Conservation (phyloP, 2,888 invertebrate species). For the Macrophya annulata region DNA sequence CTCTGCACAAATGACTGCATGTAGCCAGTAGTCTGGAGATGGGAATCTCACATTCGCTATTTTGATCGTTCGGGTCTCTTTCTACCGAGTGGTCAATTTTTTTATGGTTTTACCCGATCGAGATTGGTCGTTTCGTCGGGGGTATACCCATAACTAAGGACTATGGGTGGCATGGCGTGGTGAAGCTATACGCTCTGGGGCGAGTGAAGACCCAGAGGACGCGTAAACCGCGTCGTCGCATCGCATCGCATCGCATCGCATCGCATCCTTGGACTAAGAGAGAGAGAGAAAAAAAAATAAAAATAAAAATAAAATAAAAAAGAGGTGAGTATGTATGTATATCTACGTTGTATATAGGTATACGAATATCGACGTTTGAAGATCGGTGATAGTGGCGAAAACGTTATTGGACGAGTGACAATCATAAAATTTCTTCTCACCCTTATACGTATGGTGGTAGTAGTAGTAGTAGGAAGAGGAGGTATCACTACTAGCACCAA, state of each 20-base stretch:
- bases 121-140: conserved; percentile 35
- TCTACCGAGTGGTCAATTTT: conserved; percentile 44
- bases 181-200: background rate
- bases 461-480: background rate
- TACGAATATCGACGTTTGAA: background rate
- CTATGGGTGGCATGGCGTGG: background rate
- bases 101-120: conserved; percentile 14
- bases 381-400: conserved; percentile 6
- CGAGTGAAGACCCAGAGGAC: conserved; percentile 74
- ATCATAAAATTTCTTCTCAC: conserved; percentile 47
- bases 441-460: background rate
- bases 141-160: conserved; percentile 47
- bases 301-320: too few species aligned
- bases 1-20: background rate
- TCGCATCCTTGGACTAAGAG: background rate
- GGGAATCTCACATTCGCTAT: background rate
- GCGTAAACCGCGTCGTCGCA: conserved; percentile 71
- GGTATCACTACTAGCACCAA: too few species aligned
- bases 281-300: background rate
- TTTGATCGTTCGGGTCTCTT: conserved; percentile 1
- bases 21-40: background rate
- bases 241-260: background rate
- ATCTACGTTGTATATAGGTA: too few species aligned
- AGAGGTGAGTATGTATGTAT: too few species aligned
- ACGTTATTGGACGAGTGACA: conserved; percentile 53